Base-by-base conservation (phyloP, 2,888 invertebrate genomes). In the Tyria jacobaeae region DNA sequence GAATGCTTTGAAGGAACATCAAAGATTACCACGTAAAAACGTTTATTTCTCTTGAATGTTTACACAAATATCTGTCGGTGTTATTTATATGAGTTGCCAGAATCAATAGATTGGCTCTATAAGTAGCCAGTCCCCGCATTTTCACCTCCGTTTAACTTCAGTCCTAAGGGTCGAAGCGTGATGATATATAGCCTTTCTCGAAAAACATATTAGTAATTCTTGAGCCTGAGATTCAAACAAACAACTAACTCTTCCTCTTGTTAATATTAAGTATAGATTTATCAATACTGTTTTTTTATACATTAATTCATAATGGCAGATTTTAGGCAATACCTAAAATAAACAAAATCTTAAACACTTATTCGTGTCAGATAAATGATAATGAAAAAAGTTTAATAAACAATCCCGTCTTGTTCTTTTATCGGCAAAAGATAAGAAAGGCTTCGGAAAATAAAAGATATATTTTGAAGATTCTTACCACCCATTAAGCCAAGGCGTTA, bases 1-100 rank as follows among this genome's bases (percentile, higher is more conserved):
- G 52, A 68, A 64, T 78, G 51, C 72, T 71, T 68, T 75, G 69
- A 71, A 64, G 34, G 31, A 71, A 80, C 72, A 71, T 80, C 78
- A 78, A 75, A 79, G 78, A 70, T 51, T 64, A 60, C 63, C 65
- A 61, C 63, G 78, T 64, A 68, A 68, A 73, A 77, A 63, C n/a
- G 61, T 56, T 68, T 70, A 69, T 68, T 75, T 68, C 68, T 66
- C 57, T 65, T 68, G 66, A 74, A 76, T 74, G 68, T 69, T 64
- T 71, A 70, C 69, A 31, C 27, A 31, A 31, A 31, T 2, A 72
- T 69, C 65, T 70, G 70, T 64, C 41, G 53, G 17, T 44, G 21
- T 44, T 44, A 21, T 21, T 44, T 12, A 44, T 21, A 21, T 44
- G 1, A 44, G 21, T 21, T 21, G 10, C 21, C 12, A 21, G 17